phyloP scores from a whole-genome alignment of 2,888 invertebrate species.

The Drosophila quinaria region DNA sequence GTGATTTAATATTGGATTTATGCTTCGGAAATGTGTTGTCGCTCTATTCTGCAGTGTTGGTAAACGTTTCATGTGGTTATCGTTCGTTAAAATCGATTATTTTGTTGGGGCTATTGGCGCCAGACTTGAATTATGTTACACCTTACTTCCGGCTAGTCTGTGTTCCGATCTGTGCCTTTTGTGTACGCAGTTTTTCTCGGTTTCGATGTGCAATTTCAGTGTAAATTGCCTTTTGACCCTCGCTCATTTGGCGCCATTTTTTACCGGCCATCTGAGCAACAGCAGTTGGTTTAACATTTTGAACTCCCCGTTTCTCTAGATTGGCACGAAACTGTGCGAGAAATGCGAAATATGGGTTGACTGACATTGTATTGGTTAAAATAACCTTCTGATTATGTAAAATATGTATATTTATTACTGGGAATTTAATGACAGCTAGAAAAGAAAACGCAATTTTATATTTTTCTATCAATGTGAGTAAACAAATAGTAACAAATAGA shows the following conservation, averaged over 20 bases:
- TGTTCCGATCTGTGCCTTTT: neutral
- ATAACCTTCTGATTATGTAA: neutral
- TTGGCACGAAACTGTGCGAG: slow-evolving; percentile 47
- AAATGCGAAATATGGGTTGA: slow-evolving; percentile 54
- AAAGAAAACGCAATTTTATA: too few relatives aligned
- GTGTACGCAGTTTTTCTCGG: slow-evolving; percentile 12
- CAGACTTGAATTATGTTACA: neutral
- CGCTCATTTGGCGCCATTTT: slow-evolving; percentile 55
- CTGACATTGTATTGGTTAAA: neutral
- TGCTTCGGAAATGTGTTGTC: slow-evolving; percentile 50
- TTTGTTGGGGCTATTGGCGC: neutral
- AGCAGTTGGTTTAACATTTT: slow-evolving; percentile 30
- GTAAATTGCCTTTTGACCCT: slow-evolving; percentile 42
- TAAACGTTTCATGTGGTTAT: neutral
- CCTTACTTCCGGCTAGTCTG: neutral
- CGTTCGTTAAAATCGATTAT: slow-evolving; percentile 28
- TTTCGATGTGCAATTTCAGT: slow-evolving; percentile 11
- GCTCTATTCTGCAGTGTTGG: slow-evolving; percentile 29
- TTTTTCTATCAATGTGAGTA: too few relatives aligned
- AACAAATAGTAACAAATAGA: too few relatives aligned
- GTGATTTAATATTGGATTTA: slow-evolving; percentile 1
- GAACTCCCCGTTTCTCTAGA: slow-evolving; percentile 34
- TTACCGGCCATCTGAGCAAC: slow-evolving; percentile 36
- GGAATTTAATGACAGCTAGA: neutral
- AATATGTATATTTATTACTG: neutral